phyloP scores from a whole-genome alignment of 2,888 invertebrate genomes.

The Mythimna pallens region DNA sequence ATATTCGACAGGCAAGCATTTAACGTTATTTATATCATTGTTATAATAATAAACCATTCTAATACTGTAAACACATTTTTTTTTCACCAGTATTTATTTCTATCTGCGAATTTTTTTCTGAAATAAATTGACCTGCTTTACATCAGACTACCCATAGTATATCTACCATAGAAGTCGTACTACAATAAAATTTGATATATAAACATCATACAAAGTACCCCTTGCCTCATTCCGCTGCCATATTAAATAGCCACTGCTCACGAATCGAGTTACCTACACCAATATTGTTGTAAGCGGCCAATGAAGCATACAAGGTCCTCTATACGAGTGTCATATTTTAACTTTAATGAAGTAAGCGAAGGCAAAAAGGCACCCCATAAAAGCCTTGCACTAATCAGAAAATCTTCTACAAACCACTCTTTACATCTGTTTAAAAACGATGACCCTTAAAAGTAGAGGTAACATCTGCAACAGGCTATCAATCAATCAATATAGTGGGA shows the following conservation, averaged over 20 bases:
- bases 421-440: neutral
- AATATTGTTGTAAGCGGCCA: neutral
- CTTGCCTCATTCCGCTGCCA: neutral
- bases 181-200: neutral
- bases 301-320: neutral
- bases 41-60: too few species aligned
- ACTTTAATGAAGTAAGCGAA: too few species aligned
- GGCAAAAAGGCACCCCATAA: too few species aligned
- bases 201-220: neutral
- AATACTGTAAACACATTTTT: neutral
- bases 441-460: neutral
- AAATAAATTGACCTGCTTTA: too few species aligned
- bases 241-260: neutral
- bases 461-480: constrained; percentile 4
- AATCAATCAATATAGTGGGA: constrained; percentile 16
- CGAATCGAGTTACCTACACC: neutral
- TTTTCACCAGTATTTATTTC: neutral
- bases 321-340: too few species aligned
- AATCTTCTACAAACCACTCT: neutral
- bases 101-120: neutral
- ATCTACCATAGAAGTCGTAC: too few species aligned
- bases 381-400: neutral
- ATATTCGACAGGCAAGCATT: too few species aligned
- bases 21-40: too few species aligned
- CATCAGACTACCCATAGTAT: too few species aligned